phyloP scores from a whole-genome alignment of 2,113 vertebrate genomes.

The Todiramphus saurophagus region DNA sequence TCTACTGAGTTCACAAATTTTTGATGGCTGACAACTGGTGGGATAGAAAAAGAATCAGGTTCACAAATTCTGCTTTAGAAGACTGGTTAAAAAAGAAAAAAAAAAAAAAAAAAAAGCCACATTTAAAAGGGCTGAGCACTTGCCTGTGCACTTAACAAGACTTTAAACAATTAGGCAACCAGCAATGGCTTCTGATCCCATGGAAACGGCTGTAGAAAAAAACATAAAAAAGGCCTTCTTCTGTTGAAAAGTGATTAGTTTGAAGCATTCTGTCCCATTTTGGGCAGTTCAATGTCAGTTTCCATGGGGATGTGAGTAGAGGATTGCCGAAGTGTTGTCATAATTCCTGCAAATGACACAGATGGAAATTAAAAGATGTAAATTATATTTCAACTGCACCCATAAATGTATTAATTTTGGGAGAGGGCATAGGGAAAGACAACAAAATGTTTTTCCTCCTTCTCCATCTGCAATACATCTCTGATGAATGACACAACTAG shows the following conservation, averaged over 20 bases:
- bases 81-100: background rate
- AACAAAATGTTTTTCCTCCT: background rate
- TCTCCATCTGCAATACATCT: background rate
- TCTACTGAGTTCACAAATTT: background rate
- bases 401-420: constrained; percentile 27
- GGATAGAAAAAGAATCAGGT: background rate
- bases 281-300: constrained; percentile 33
- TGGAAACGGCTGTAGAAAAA: background rate
- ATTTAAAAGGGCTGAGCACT: background rate
- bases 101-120: background rate
- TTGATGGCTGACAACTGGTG: background rate
- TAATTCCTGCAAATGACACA: constrained; percentile 32
- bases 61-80: background rate
- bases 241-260: constrained; percentile 41
- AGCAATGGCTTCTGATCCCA: constrained; percentile 44
- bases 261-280: constrained; percentile 37
- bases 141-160: constrained; percentile 23
- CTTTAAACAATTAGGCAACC: constrained; percentile 34
- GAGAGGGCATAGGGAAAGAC: background rate
- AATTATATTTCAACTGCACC: constrained; percentile 19
- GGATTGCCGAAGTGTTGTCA: constrained; percentile 20
- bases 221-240: background rate
- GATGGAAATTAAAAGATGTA: constrained; percentile 9
- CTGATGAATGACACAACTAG: background rate
- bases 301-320: constrained; percentile 32